Conservation (phyloP, 2,888 invertebrate species). For the Amphipyra berbera region DNA sequence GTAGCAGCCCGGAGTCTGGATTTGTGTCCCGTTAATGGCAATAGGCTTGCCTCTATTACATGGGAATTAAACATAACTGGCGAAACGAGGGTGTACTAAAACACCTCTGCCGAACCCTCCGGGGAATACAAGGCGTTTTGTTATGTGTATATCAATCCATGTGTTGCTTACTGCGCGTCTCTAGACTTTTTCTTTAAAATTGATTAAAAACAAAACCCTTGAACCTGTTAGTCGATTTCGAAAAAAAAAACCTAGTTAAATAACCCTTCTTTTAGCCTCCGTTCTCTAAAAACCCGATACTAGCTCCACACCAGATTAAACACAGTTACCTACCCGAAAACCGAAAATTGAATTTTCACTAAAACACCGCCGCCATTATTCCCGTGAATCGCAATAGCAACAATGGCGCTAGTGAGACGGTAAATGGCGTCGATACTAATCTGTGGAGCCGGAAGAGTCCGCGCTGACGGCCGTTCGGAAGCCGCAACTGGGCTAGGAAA, state of each 20-base stretch:
- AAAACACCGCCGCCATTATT: conserved; percentile 49
- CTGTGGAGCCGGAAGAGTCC: conserved; percentile 86
- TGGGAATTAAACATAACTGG: too few relatives aligned
- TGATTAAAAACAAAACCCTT: too few relatives aligned
- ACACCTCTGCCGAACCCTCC: too few relatives aligned
- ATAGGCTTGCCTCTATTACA: too few relatives aligned
- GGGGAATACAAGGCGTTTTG: too few relatives aligned
- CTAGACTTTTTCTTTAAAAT: too few relatives aligned
- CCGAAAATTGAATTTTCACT: conserved; percentile 56
- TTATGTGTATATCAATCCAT: too few relatives aligned
- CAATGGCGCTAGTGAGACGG: conserved; percentile 82
- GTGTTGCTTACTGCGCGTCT: too few relatives aligned
- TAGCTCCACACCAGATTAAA: conserved; percentile 22
- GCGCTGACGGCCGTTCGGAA: conserved; percentile 87
- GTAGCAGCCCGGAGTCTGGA: too few relatives aligned
- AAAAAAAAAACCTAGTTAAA: neutral
- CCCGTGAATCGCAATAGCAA: conserved; percentile 78
- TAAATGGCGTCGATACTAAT: conserved; percentile 88
- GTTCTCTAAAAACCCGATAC: neutral
- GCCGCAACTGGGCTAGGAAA: conserved; percentile 89
- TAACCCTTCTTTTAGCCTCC: conserved; percentile 1
- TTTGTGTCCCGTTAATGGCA: too few relatives aligned
- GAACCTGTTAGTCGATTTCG: too few relatives aligned
- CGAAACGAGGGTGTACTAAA: too few relatives aligned
- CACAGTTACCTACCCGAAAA: conserved; percentile 36